Base-by-base conservation (phyloP, 2,888 invertebrate genomes). In the Lissocephala sabroskyi region DNA sequence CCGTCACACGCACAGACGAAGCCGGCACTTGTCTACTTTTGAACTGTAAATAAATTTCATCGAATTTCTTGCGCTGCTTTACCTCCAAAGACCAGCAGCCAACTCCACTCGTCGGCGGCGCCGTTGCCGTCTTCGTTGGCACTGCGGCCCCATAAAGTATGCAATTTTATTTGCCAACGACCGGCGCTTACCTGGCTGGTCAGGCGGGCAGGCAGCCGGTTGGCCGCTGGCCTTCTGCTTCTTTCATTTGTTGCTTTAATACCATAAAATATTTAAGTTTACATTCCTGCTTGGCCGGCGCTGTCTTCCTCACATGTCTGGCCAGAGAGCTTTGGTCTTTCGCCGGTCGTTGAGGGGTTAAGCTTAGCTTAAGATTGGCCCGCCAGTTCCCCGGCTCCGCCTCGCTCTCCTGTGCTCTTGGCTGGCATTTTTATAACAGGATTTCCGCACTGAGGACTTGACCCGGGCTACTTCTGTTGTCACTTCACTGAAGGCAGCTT, bases 1-100 rank as follows among this genome's bases (percentile, higher is more conserved):
- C 23, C n/a, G 14, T 4, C 37, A 23, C 1, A 17, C 41, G 32
- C 35, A 16, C 43, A 35, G 35, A 17, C 1, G 16, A 33, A 16
- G 33, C 7, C 40, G 32, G 37, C 56, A 53, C 56, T 60, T 65
- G 68, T 64, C 79, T 62, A 59, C 65, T 52, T 60, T 66, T 71
- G 59, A 79, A 76, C 67, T 76, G 80, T 79, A 78, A 79, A 79
- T 78, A 78, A 78, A 67, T 76, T 79, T 73, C 59, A 62, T 65
- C 57, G 70, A 77, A 76, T 74, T 70, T 59, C 56, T 51, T 59
- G 41, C 36, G 56, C 46, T 48, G 29, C 18, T 29, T 35, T 41
- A 5, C 33, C n/a, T 19, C 37, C 19, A 33, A 56, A 37, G 45
- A 45, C 29, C 40, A 16, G 4, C 23, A 23, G 23, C 23, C 23